Conservation (phyloP, 2,888 invertebrate genomes). For the Nemotelus nigrinus region DNA sequence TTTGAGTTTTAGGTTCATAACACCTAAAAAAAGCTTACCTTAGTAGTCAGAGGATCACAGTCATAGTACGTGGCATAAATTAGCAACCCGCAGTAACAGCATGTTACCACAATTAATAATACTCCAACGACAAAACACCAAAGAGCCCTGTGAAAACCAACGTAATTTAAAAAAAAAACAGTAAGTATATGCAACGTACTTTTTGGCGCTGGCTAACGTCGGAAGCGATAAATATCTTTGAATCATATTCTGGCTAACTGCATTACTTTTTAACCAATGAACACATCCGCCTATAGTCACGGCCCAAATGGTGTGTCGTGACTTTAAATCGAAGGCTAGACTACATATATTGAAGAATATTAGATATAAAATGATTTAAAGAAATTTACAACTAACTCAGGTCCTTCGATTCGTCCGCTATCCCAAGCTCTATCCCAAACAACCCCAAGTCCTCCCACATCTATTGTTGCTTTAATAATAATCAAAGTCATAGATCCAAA, state of each 20-base stretch:
- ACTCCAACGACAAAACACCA: conserved; percentile 82
- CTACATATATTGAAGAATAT: conserved; percentile 62
- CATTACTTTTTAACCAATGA: conserved; percentile 77
- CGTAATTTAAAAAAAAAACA: background rate
- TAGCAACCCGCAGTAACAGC: conserved; percentile 85
- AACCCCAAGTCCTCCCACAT: conserved; percentile 71
- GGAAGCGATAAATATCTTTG: conserved; percentile 80
- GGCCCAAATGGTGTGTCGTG: conserved; percentile 78
- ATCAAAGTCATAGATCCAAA: conserved; percentile 74
- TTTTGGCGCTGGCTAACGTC: conserved; percentile 71
- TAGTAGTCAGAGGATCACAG: conserved; percentile 85
- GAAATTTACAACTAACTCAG: conserved; percentile 64
- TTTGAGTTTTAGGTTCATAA: background rate
- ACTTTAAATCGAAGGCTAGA: conserved; percentile 73
- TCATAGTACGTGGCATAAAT: conserved; percentile 85
- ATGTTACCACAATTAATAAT: conserved; percentile 76
- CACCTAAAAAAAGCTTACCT: conserved; percentile 61
- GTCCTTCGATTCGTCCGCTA: conserved; percentile 71
- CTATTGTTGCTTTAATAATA: conserved; percentile 72
- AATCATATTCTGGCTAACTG: conserved; percentile 82
- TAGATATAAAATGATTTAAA: background rate
- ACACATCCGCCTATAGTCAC: conserved; percentile 76
- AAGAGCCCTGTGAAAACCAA: conserved; percentile 61
- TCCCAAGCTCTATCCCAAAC: conserved; percentile 70
- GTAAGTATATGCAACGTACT: conserved; percentile 61